Evolutionary conservation across 2,888 invertebrate genomes (phyloP), one percentile per base, ranked within the genome.

Genomic region (Homarus gammarus): DNA sequence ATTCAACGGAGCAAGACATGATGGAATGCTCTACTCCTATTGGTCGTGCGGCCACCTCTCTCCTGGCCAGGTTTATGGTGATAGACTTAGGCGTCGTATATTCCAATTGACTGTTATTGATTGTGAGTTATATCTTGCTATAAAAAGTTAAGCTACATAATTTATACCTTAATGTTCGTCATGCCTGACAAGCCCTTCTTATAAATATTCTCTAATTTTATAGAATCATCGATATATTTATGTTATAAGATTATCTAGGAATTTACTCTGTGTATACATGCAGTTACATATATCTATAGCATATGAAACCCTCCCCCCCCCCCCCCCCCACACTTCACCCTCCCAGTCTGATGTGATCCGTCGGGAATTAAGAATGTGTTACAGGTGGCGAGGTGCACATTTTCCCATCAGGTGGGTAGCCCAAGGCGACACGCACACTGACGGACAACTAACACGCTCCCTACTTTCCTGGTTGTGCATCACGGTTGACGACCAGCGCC

Each of bases 381-480:
- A 78, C 18, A 78, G 36, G 51, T 22, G 56, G 61, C 56, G 36
- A 79, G 79, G 79, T 79, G 33, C 36, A 10, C 27, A 79, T 79
- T 79, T 79, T 61, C 79, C 79, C 79, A 79, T 79, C 79, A 79
- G 61, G 27, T n/a, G 36, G 36, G 31, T 18, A 15, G 10, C 79
- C 61, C 22, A 6, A 38, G 38, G 79, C 56, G 79, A 79, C 64
- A 27, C 61, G 38, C 27, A 51, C 73, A 1, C 61, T 79, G 79
- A 79, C 79, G 79, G n/a, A 79, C 79, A 79, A 36, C 79, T 36
- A 36, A 61, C 61, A 44, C n/a, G 36, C 61, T 79, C 61, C 79
- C 79, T 79, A 79, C 79, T 79, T 61, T 79, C 79, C 79, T 61
- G 61, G 61, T n/a, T 61, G 61, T 79, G n/a, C n/a, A 79, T 79